Base-by-base conservation (phyloP, 2,888 invertebrate species). In the Colletes collaris region DNA sequence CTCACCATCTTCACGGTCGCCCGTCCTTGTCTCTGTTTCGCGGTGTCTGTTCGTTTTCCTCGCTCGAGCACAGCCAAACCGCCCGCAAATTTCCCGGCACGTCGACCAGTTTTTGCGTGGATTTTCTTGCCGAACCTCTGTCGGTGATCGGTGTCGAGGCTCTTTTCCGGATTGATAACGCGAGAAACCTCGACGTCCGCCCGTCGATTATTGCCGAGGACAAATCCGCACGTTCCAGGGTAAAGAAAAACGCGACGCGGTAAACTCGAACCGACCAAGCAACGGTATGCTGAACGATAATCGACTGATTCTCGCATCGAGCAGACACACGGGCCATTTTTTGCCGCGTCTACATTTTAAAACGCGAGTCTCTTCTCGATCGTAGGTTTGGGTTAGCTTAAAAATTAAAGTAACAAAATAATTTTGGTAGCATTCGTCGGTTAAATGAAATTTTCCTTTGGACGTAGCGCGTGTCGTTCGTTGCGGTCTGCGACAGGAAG, bases 161-260 rank as follows among this genome's bases (percentile, higher is more conserved):
- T 44, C 73, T 70, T 46, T 64, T 52, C 56, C 69, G 79, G 85
- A 87, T 81, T 79, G 85, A 87, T 84, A 80, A 81, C 78, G 81
- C 73, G 53, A 35, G 74, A 72, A 76, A 63, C 73, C 62, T 13
- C 52, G 83, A 40, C 76, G 76, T 82, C 65, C 82, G 74, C 67
- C 72, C 70, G 84, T 79, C 85, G 85, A 87, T 85, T 83, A 81
- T 85, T 72, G 76, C 71, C 76, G 62, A 58, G 60, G 70, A 78
- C 75, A 71, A 72, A 76, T 76, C 64, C 74, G 78, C 68, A 68
- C 46, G 75, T 58, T 13, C 44, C 60, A 55, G 44, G 68, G 55
- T 53, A 27, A 40, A 27, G 80, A 86, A 82, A 82, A 81, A 81
- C 70, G 75, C 76, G 44, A 72, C 78, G 79, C 74, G 78, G 64